Conservation (phyloP, 2,797 vertebrate species). For the Gymnoscopelus braueri region DNA sequence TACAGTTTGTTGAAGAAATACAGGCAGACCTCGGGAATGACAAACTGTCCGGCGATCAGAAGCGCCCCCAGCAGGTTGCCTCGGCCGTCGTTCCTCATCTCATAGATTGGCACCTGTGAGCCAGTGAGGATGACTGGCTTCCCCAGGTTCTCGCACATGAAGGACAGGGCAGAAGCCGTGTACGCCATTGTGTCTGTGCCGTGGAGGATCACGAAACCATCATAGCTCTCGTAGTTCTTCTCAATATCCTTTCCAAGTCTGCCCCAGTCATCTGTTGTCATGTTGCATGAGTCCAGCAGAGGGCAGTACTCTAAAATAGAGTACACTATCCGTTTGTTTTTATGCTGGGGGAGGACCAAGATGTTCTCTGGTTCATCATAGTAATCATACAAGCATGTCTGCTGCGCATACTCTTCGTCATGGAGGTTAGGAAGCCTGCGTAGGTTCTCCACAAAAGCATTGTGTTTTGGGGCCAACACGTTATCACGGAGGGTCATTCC, state of each 20-base stretch:
- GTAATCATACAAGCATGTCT: no score
- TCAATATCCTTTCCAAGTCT: constrained; percentile 89
- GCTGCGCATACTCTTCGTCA: no score
- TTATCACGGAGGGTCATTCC: no score
- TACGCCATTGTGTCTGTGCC: constrained; percentile 98
- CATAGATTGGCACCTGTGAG: constrained; percentile 95
- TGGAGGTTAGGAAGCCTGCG: no score
- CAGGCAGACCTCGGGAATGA: constrained; percentile 96
- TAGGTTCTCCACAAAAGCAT: no score
- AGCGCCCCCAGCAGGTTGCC: constrained; percentile 95
- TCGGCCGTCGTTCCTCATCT: constrained; percentile 92
- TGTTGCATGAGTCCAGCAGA: constrained; percentile 95
- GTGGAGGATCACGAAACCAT: constrained; percentile 94
- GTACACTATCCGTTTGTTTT: constrained; percentile 90
- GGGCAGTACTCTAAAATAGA: constrained; percentile 88
- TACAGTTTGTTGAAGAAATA: constrained; percentile 98
- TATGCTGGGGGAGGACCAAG: constrained; percentile 49
- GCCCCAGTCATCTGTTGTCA: constrained; percentile 94
- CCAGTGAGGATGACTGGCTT: constrained; percentile 93
- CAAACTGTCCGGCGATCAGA: constrained; percentile 91
- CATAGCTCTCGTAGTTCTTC: constrained; percentile 88
- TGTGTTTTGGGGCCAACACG: no score
- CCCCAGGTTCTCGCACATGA: constrained; percentile 93
- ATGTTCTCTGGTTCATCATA: no score
- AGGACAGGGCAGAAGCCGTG: constrained; percentile 92